Evolutionary conservation across 2,113 vertebrate species (phyloP).

Genomic region (Andinoacara biseriatus): DNA sequence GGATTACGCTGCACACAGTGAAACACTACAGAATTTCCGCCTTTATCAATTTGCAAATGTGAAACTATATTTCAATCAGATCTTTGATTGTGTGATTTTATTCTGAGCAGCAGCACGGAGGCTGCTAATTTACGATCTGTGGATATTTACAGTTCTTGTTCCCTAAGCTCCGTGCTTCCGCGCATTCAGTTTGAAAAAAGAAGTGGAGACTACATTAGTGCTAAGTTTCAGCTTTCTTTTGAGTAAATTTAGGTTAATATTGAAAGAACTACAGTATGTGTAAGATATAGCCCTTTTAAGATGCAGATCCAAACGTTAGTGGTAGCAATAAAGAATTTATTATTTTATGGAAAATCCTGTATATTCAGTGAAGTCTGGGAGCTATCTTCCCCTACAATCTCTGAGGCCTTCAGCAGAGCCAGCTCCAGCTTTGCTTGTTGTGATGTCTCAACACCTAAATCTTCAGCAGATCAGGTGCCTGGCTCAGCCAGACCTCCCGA

Average conservation of each 20-base stretch:
- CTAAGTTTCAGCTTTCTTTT: not conserved
- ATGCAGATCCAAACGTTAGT: not conserved
- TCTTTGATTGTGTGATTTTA: not conserved
- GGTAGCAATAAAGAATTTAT: not conserved
- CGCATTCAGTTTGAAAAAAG: not conserved
- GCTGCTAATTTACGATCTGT: not conserved
- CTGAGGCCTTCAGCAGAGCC: not conserved
- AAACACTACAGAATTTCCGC: not conserved
- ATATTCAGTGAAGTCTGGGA: not conserved
- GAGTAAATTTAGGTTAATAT: not conserved
- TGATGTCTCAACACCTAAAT: not conserved
- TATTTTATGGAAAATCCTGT: not conserved
- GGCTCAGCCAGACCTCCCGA: not conserved
- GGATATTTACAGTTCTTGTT: slow-evolving; percentile 7
- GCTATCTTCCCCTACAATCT: not conserved
- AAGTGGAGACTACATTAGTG: not conserved
- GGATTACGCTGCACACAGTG: not conserved
- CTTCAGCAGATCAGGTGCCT: not conserved
- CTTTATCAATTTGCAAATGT: slow-evolving; percentile 13
- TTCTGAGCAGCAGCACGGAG: not conserved
- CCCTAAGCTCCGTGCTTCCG: not conserved
- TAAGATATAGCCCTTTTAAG: not conserved
- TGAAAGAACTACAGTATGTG: not conserved
- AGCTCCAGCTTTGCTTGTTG: not conserved
- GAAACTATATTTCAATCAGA: not conserved